Conservation (phyloP, 1,140 invertebrate genomes). For the Macrobrachium rosenbergii region DNA sequence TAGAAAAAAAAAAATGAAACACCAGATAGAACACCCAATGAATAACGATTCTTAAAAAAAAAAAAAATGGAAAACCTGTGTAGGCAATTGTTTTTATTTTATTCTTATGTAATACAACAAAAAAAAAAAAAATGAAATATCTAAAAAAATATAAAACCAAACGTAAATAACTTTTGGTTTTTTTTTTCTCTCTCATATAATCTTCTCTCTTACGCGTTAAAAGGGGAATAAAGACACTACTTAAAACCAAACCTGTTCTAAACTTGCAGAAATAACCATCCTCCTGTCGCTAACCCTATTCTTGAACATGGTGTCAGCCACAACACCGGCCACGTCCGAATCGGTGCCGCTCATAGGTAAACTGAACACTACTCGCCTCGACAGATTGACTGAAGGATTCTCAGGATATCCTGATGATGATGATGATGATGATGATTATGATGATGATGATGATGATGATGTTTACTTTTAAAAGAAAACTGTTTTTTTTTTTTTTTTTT, state of each 20-base stretch:
- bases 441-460: not conserved
- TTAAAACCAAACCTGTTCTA: constrained; percentile 66
- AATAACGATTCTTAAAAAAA: not conserved
- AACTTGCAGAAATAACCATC: constrained; percentile 84
- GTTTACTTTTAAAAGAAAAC: too few species aligned
- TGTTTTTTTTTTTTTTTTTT: too few species aligned
- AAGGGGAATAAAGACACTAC: constrained; percentile 54
- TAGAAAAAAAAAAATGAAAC: not conserved
- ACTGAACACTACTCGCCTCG: constrained; percentile 4
- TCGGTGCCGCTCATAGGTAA: constrained; percentile 87
- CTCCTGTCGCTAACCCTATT: constrained; percentile 90
- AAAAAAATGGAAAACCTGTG: constrained; percentile 29
- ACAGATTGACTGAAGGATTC: constrained; percentile 7
- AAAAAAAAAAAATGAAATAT: not conserved
- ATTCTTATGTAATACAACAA: constrained; percentile 30
- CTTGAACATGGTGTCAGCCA: constrained; percentile 86
- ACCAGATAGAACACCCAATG: too few species aligned
- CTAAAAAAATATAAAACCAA: constrained; percentile 46
- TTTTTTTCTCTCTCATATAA: constrained; percentile 26
- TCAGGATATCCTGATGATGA: too few species aligned
- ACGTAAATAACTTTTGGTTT: constrained; percentile 48
- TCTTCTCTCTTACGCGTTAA: constrained; percentile 21
- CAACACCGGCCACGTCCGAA: constrained; percentile 87
- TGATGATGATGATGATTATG: not conserved
- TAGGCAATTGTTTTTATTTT: constrained; percentile 40